Evolutionary conservation across 2,113 vertebrate genomes (phyloP).

Genomic region (Triplophysa tibetana): DNA sequence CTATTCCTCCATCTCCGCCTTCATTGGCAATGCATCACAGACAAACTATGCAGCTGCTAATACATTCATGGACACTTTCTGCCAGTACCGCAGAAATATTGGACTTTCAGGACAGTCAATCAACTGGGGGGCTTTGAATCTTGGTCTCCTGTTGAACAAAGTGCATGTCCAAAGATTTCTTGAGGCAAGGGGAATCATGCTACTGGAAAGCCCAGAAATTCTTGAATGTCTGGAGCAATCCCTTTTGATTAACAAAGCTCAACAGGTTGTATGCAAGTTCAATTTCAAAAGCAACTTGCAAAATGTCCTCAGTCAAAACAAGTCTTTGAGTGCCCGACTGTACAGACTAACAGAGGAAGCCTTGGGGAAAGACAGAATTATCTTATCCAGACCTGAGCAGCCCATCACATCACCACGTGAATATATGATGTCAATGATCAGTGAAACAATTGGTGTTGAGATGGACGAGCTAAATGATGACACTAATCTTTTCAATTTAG

Average conservation of each 20-base stretch:
- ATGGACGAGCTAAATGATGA: conserved; percentile 72
- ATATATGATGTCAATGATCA: conserved; percentile 72
- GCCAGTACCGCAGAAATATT: conserved; percentile 78
- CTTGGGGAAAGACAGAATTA: conserved; percentile 51
- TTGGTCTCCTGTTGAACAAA: conserved; percentile 78
- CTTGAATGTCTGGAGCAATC: conserved; percentile 75
- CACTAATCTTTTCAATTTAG: conserved; percentile 69
- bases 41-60: conserved; percentile 86
- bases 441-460: conserved; percentile 62
- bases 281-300: conserved; percentile 68
- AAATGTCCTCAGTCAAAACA: conserved; percentile 67
- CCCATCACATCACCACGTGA: conserved; percentile 63
- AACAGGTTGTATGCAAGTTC: conserved; percentile 77
- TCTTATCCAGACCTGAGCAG: conserved; percentile 40
- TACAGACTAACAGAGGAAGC: conserved; percentile 63
- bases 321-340: conserved; percentile 68
- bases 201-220: conserved; percentile 76
- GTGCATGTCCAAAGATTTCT: conserved; percentile 73
- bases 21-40: conserved; percentile 79
- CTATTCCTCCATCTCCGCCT: conserved; percentile 82
- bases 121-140: conserved; percentile 84
- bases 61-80: conserved; percentile 82
- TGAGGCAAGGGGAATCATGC: conserved; percentile 76
- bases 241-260: conserved; percentile 74
- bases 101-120: conserved; percentile 82